A percentile compares a stretch with the other conserved stretches of the same genome.
These are phyloP conservation scores for Pseudorasbora parva DNA, from an alignment of 2,113 vertebrate genomes.

Conservation along the genomic window DNA sequence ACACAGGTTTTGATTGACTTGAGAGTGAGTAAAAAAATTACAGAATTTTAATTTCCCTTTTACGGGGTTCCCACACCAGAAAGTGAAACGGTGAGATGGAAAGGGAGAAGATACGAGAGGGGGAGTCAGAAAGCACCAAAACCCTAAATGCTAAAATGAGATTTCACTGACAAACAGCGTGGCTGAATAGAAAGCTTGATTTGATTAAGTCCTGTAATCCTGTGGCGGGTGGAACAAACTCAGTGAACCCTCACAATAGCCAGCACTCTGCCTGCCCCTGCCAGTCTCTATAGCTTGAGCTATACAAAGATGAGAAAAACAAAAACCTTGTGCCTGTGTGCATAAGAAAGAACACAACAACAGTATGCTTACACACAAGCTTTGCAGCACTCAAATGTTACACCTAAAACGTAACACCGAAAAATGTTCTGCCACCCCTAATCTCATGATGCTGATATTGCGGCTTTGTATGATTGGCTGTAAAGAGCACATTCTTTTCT, in stretches of 20 bases:
- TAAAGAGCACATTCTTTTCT: not conserved
- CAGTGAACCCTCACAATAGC: constrained; percentile 22
- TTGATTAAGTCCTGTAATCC: constrained; percentile 44
- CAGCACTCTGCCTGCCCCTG: not conserved
- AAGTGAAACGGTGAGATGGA: not conserved
- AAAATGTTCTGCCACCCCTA: not conserved
- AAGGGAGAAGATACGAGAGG: not conserved
- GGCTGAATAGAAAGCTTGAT: constrained; percentile 42
- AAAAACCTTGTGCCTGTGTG: not conserved
- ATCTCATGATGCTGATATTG: not conserved
- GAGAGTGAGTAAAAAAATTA: not conserved
- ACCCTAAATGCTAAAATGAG: constrained; percentile 17
- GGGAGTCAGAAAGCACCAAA: not conserved
- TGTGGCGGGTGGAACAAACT: constrained; percentile 24
- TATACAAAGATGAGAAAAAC: not conserved
- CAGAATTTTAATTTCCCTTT: not conserved
- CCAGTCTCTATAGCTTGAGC: not conserved
- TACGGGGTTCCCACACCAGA: not conserved
- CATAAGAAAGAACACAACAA: not conserved
- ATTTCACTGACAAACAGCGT: constrained; percentile 20
- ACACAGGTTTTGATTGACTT: not conserved
- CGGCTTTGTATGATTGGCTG: constrained; percentile 16
- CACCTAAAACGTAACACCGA: not conserved
- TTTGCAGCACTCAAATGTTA: not conserved
- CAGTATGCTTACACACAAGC: not conserved